Evolutionary conservation across 30 jellyfish, hydroid and myxozoan species (phyloP).

Genomic region (Aurelia aurita complex sp. Pacific): DNA sequence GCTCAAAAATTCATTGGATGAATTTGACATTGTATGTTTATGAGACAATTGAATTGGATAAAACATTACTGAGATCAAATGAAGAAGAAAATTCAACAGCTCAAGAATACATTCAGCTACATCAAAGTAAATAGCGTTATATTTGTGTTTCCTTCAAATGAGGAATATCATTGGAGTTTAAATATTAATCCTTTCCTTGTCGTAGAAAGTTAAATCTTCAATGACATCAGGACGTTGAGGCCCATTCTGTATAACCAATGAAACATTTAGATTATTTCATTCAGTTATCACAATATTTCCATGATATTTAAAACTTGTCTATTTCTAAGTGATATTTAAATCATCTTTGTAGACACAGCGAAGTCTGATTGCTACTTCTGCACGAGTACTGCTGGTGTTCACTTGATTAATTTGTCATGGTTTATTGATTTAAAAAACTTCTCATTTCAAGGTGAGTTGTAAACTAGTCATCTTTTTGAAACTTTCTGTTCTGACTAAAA

Average conservation of each 20-base stretch:
- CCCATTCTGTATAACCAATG: too few species aligned
- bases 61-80: slow-evolving; percentile 14
- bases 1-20: neutral
- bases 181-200: too few species aligned
- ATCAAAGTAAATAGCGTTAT: slow-evolving; percentile 1
- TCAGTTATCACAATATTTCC: too few species aligned
- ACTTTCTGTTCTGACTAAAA: neutral
- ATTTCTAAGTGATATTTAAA: too few species aligned
- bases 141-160: too few species aligned
- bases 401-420: slow-evolving; percentile 70
- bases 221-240: too few species aligned
- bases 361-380: slow-evolving; percentile 42
- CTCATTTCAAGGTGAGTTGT: slow-evolving; percentile 26
- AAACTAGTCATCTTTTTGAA: neutral
- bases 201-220: too few species aligned
- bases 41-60: slow-evolving; percentile 80
- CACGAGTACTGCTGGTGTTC: slow-evolving; percentile 72
- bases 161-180: neutral
- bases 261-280: too few species aligned
- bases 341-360: slow-evolving; percentile 38
- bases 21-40: slow-evolving; percentile 64
- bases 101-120: neutral
- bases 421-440: slow-evolving; percentile 38
- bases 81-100: slow-evolving; percentile 24
- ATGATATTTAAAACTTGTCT: too few species aligned